phyloP scores from a whole-genome alignment of 2,888 invertebrate species.

The Leptarthrus brevirostris region DNA sequence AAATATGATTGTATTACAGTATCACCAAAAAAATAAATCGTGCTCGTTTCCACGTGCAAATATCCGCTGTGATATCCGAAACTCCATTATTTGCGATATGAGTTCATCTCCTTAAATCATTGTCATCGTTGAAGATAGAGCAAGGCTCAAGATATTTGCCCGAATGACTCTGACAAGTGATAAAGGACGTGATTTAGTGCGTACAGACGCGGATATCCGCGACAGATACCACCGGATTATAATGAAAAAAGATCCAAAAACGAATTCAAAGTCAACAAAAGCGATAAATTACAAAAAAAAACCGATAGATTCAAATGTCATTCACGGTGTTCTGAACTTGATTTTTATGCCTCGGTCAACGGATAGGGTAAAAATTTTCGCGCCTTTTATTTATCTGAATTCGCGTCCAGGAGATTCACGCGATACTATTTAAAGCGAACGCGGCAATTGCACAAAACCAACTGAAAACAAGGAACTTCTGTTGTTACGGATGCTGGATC shows the following conservation, averaged over 20 bases:
- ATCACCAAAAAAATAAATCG: constrained; percentile 14
- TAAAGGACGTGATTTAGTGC: constrained; percentile 41
- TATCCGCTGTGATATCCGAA: constrained; percentile 39
- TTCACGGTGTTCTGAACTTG: not conserved
- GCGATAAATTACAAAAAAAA: constrained; percentile 17
- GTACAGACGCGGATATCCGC: constrained; percentile 1
- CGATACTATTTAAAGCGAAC: constrained; percentile 6
- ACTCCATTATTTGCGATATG: constrained; percentile 36
- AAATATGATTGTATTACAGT: constrained; percentile 7
- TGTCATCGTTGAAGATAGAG: constrained; percentile 12
- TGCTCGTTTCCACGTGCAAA: constrained; percentile 14
- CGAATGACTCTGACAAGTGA: constrained; percentile 44
- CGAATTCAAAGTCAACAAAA: constrained; percentile 24
- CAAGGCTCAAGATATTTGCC: constrained; percentile 3
- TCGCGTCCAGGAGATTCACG: not conserved
- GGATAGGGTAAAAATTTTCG: constrained; percentile 10
- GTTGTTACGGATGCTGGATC: constrained; percentile 16
- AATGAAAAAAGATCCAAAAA: not conserved
- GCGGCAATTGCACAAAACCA: constrained; percentile 26
- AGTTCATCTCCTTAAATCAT: constrained; percentile 44
- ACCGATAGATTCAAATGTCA: constrained; percentile 8
- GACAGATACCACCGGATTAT: not conserved
- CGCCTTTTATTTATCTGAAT: constrained; percentile 6
- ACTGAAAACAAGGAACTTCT: constrained; percentile 29
- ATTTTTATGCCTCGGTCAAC: too few species aligned